These are phyloP conservation scores for Sialis fuliginosa DNA, from an alignment of 2,888 invertebrate genomes.

Conservation along the genomic window DNA sequence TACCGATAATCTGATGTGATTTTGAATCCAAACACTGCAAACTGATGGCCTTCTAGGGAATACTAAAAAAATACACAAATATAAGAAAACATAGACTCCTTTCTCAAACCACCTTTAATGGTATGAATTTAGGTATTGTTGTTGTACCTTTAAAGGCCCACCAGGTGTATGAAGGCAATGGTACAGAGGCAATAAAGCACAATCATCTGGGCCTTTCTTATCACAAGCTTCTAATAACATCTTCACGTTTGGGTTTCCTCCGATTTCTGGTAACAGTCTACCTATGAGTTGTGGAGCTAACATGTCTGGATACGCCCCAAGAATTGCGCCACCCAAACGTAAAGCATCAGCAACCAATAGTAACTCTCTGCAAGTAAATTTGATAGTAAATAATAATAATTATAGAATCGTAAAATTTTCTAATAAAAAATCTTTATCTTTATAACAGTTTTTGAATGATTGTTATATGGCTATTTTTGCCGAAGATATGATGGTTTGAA, in stretches of 20 bases:
- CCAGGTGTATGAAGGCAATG: conserved; percentile 98
- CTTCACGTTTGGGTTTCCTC: conserved; percentile 62
- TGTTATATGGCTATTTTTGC: not conserved
- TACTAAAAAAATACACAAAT: conserved; percentile 37
- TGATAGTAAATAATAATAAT: no score
- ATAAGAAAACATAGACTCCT: no score
- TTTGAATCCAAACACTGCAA: conserved; percentile 86
- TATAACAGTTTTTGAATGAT: no score
- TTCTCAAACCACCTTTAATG: not conserved
- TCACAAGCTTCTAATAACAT: conserved; percentile 84
- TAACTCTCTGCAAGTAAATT: conserved; percentile 44
- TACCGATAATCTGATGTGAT: conserved; percentile 80
- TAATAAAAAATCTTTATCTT: no score
- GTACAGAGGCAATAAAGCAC: conserved; percentile 80
- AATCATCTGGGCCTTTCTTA: conserved; percentile 70
- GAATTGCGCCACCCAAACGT: conserved; percentile 82
- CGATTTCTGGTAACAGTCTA: conserved; percentile 79
- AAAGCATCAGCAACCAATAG: conserved; percentile 87
- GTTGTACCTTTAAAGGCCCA: conserved; percentile 74
- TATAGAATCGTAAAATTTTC: no score
- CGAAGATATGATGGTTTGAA: not conserved
- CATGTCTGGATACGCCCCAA: conserved; percentile 88
- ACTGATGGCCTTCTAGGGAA: conserved; percentile 94
- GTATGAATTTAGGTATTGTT: not conserved
- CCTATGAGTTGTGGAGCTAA: conserved; percentile 87